Percentiles rank a stretch among this genome's conserved stretches.
Evolutionary conservation across 2,888 invertebrate species (phyloP).

Genomic region (Dynastes maya): DNA sequence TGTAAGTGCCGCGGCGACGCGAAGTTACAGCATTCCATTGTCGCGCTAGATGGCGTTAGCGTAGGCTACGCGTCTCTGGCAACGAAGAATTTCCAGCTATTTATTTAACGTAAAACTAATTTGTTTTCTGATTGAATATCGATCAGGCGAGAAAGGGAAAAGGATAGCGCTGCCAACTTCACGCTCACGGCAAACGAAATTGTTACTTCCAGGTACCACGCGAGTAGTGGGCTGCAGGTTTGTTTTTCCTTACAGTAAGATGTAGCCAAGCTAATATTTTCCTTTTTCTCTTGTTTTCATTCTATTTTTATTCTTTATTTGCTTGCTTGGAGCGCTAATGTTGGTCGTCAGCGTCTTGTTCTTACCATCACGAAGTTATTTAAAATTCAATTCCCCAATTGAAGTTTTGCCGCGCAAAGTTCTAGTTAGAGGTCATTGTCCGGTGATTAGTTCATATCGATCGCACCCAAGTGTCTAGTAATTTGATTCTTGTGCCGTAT

Average conservation of each 20-base stretch:
- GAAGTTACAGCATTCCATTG: conserved; percentile 1
- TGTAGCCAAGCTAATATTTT: too few relatives aligned
- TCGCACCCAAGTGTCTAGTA: background rate
- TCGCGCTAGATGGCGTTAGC: conserved; percentile 49
- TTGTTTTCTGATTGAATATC: conserved; percentile 65
- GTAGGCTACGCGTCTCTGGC: background rate
- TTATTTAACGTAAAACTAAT: conserved; percentile 65
- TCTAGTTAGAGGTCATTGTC: conserved; percentile 3
- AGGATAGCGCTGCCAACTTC: background rate
- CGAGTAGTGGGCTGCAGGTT: conserved; percentile 28
- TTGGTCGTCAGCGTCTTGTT: background rate
- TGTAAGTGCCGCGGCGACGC: conserved; percentile 16
- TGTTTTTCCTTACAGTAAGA: background rate
- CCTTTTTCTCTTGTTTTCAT: too few relatives aligned
- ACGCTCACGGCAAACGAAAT: background rate
- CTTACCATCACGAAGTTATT: conserved; percentile 45
- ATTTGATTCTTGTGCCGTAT: too few relatives aligned
- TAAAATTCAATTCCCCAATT: conserved; percentile 52
- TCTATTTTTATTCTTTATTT: background rate
- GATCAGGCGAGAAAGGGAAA: conserved; percentile 54
- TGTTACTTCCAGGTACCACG: conserved; percentile 53
- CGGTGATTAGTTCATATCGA: conserved; percentile 11
- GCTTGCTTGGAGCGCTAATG: background rate
- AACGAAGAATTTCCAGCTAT: conserved; percentile 59
- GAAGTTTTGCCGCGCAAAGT: conserved; percentile 8